Evolutionary conservation across 1,140 invertebrate genomes (phyloP).

Genomic region (Bombus balteatus): DNA sequence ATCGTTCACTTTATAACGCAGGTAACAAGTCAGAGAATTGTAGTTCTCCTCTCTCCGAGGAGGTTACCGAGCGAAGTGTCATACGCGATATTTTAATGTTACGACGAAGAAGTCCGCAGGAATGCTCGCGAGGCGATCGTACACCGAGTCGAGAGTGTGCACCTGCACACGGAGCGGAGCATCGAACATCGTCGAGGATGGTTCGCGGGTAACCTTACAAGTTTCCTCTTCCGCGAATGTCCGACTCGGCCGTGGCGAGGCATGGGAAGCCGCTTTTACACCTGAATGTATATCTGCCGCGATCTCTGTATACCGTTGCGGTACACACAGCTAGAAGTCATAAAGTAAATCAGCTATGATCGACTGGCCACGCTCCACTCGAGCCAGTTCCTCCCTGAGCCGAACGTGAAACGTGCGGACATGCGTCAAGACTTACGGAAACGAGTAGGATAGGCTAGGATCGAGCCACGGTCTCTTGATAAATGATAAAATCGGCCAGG

Average conservation of each 20-base stretch:
- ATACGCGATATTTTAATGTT: background rate
- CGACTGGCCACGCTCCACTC: conserved; percentile 33
- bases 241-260: conserved; percentile 28
- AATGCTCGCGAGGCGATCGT: background rate
- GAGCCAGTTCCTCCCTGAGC: conserved; percentile 57
- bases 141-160: background rate
- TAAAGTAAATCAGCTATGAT: conserved; percentile 68
- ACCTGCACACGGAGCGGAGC: conserved; percentile 43
- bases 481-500: conserved; percentile 36
- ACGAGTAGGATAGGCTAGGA: background rate
- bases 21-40: no score
- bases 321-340: conserved; percentile 47
- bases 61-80: background rate
- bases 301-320: conserved; percentile 57
- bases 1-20: background rate
- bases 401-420: conserved; percentile 19
- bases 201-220: conserved; percentile 49
- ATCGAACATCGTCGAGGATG: conserved; percentile 46
- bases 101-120: conserved; percentile 1
- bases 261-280: conserved; percentile 58
- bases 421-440: conserved; percentile 15
- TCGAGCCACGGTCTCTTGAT: conserved; percentile 32
- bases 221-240: conserved; percentile 63
- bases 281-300: conserved; percentile 52
- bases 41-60: background rate